Evolutionary conservation across 2,797 vertebrate species (phyloP), one percentile per base, ranked within the genome.

Genomic region (Gephyroberyx darwinii): DNA sequence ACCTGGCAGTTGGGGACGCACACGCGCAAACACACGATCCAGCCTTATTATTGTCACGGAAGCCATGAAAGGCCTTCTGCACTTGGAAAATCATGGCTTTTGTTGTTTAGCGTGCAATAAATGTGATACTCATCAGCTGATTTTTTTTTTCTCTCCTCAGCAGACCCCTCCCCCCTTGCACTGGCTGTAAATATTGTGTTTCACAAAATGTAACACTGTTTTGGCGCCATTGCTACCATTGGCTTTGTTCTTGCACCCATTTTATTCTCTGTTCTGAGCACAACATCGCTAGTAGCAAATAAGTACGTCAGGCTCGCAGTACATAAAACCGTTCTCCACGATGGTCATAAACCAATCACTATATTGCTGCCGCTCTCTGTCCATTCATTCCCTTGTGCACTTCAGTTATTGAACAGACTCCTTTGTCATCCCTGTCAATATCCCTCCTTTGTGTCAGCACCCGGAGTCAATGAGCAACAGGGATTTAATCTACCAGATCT

Each of bases 391-490:
- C 31, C 13, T 73, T 0, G 0, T 66, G 48, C 74, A 69, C 65
- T 79, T 77, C 72, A 78, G 43, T 80, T 76, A 78, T 73, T 86
- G 69, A 79, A 80, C 59, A 58, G 56, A n/a, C 69, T 69, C 71
- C 55, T 79, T 75, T 80, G 77, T 88, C 67, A 75, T 74, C 39
- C 37, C 41, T 72, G 82, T 88, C 87, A 72, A 82, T 85, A 84
- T 33, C 37, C 37, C 53, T 72, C 61, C 65, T 80, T 84, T 86
- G 78, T 88, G 75, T 84, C 74, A 45, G 65, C 71, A 59, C 41
- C 65, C 50, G 1, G 54, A 75, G 64, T 80, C 69, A 30, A 70
- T 78, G 60, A 73, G 26, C 69, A 77, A 77, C 81, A 66, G 47
- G 37, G 71, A 74, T 88, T 84, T 75, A 80, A 86, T 88, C 74